Base-by-base conservation (phyloP, 2,113 vertebrate species). In the Terrapene triunguis region DNA sequence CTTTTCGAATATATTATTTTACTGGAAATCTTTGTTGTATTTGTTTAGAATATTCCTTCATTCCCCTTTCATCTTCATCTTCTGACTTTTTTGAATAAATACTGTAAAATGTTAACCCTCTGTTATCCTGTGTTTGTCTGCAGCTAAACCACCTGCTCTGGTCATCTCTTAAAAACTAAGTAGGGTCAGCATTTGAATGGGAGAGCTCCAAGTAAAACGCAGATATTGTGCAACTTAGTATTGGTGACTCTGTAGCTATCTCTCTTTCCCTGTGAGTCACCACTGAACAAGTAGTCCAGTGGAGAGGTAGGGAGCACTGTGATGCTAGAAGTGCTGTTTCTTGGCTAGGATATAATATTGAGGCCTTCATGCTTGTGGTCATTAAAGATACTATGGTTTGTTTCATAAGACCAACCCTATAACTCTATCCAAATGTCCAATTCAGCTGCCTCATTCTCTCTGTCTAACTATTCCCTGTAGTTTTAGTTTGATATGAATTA, bases 21-120 rank as follows among this genome's bases (percentile, higher is more conserved):
- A 74, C 38, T 90, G 59, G 87, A 91, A 95, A 93, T 83, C 92
- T 85, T 90, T 57, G 6, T 87, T 90, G 12, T 74, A 35, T 16
- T 95, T 90, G 27, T n/a, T 96, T 91, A 76, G 5, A 82, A 13
- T 79, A 51, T 83, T 87, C n/a, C 76, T 93, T 95, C 78, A 44
- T 29, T 85, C 5, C 3, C 53, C 54, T 82, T 97, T 38, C 74
- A 81, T 85, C 51, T 97, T 38, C 74, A 81, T 85, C 51, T 82
- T 84, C 14, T 89, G 19, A 90, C 35, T 38, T 95, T 95, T 92
- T 93, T 29, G 81, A 95, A 89, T 79, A 69, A 12, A 12, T 42
- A 1, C 27, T 85, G 6, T 74, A 51, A 90, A 92, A 76, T 9
- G 13, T 25, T 79, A 86, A 42, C 27, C 48, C 12, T 83, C 14